phyloP scores from a whole-genome alignment of 2,797 vertebrate genomes.

The Lacerta agilis region DNA sequence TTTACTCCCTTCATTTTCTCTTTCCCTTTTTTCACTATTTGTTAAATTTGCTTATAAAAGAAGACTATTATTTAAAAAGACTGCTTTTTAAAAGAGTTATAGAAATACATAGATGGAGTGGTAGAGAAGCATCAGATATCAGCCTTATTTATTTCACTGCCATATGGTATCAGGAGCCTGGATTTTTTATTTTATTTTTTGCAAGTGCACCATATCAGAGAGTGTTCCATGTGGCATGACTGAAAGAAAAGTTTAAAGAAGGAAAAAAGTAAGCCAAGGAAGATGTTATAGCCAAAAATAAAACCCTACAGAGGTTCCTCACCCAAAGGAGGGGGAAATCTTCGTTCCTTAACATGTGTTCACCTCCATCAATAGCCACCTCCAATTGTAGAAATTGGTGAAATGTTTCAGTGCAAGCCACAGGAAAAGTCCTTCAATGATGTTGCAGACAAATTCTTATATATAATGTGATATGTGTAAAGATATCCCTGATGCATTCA shows the following conservation, averaged over 20 bases:
- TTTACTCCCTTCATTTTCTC: too few relatives aligned
- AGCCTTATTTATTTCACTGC: too few relatives aligned
- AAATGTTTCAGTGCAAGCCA: background rate
- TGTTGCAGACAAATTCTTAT: background rate
- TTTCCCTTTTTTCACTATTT: too few relatives aligned
- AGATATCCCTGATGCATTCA: background rate
- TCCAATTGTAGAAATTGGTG: background rate
- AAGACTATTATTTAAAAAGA: too few relatives aligned
- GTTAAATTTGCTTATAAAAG: too few relatives aligned
- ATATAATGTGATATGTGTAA: background rate
- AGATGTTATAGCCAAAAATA: background rate
- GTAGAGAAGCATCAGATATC: too few relatives aligned
- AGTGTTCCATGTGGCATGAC: background rate
- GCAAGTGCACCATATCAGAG: background rate
- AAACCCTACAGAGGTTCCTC: background rate
- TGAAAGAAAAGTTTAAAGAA: background rate
- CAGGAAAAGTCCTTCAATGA: background rate
- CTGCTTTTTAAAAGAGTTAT: too few relatives aligned
- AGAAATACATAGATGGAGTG: too few relatives aligned
- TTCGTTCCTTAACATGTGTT: background rate
- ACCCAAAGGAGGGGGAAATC: background rate
- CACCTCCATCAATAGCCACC: background rate
- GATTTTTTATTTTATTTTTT: too few relatives aligned
- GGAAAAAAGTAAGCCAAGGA: background rate
- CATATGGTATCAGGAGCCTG: too few relatives aligned